Evolutionary conservation across 1,140 invertebrate genomes (phyloP).

Genomic region (Drosophila ironensis): DNA sequence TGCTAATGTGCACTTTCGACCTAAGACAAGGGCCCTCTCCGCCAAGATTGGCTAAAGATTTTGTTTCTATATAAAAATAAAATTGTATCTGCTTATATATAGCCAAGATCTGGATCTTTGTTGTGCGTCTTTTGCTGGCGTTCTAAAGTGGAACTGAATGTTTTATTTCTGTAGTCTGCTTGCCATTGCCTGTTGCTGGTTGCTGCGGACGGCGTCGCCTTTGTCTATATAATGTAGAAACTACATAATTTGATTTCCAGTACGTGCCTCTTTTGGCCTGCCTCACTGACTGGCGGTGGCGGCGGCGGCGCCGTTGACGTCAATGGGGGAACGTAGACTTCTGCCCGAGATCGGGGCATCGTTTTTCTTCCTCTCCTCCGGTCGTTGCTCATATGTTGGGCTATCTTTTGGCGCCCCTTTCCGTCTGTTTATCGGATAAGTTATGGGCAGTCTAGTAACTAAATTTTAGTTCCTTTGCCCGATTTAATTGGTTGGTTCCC

Average conservation of each 20-base stretch:
- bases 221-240: constrained; percentile 35
- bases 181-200: constrained; percentile 18
- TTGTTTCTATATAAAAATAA: constrained; percentile 8
- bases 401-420: constrained; percentile 13
- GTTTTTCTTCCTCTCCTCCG: background rate
- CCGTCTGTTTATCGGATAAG: constrained; percentile 12
- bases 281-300: constrained; percentile 47
- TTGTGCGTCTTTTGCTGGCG: constrained; percentile 14
- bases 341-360: background rate
- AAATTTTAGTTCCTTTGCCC: constrained; percentile 7
- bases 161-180: constrained; percentile 37
- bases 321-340: constrained; percentile 40
- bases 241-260: constrained; percentile 71
- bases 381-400: constrained; percentile 5
- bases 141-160: constrained; percentile 41
- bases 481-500: background rate
- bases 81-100: constrained; percentile 5
- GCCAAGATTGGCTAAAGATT: constrained; percentile 7
- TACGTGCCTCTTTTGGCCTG: constrained; percentile 62
- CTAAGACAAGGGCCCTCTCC: constrained; percentile 33
- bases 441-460: background rate
- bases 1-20: constrained; percentile 67
- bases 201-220: constrained; percentile 5
- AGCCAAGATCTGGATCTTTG: constrained; percentile 25
- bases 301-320: constrained; percentile 60